Percentiles rank a stretch among this genome's conserved stretches.
Conservation (phyloP, 2,797 vertebrate species). For the Manis pentadactyla region DNA sequence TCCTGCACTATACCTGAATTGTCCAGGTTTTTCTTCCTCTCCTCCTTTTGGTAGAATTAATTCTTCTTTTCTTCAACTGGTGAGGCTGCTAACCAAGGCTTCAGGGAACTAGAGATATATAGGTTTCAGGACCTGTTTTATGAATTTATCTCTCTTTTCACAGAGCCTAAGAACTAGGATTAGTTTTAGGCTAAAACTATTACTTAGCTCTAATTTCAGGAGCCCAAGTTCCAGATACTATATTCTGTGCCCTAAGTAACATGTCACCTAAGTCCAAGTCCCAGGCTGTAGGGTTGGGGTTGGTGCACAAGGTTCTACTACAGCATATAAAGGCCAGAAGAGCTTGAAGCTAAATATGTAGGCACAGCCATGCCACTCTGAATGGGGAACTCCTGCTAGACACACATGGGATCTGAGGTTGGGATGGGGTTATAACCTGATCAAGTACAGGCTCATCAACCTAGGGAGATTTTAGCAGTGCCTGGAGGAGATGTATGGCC, state of each 20-base stretch:
- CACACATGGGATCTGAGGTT: background rate
- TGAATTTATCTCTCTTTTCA: conserved; percentile 48
- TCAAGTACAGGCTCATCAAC: background rate
- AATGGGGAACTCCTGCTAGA: conserved; percentile 10
- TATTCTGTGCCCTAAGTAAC: background rate
- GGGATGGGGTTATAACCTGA: background rate
- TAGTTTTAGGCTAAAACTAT: background rate
- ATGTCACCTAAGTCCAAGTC: background rate
- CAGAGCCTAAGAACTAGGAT: background rate
- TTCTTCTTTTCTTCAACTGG: conserved; percentile 62
- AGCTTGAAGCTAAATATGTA: conserved; percentile 18
- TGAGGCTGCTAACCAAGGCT: conserved; percentile 60
- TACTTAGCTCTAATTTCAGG: conserved; percentile 47
- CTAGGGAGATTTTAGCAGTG: conserved; percentile 21
- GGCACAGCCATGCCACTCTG: background rate
- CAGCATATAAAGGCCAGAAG: conserved; percentile 16
- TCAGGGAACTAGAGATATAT: conserved; percentile 47
- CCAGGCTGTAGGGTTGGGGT: background rate
- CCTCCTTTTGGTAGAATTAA: conserved; percentile 55
- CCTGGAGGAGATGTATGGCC: background rate
- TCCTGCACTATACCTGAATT: conserved; percentile 55
- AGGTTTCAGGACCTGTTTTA: conserved; percentile 61
- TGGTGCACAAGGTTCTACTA: background rate
- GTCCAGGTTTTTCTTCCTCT: conserved; percentile 56
- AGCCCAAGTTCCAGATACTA: background rate